Evolutionary conservation across 2,888 invertebrate genomes (phyloP), one percentile per base, ranked within the genome.

Genomic region (Pyrochroa serraticornis): DNA sequence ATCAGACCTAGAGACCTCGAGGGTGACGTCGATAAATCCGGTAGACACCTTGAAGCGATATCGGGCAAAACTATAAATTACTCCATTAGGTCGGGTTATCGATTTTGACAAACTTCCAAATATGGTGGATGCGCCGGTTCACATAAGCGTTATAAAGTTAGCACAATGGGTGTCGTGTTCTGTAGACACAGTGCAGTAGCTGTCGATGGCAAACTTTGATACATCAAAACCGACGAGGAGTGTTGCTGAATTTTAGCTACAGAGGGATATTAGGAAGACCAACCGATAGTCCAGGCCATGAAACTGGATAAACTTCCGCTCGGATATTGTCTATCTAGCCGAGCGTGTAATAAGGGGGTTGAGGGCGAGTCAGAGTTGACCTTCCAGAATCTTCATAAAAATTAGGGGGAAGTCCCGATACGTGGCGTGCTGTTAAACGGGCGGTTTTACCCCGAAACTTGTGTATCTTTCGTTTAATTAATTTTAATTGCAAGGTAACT

Each of bases 251-350:
- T 33, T 46, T 22, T 12, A 41, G 30, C 45, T 32, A 52, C 32
- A 32, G 38, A 32, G 34, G 35, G 46, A 33, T 52, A 38, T 52
- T 52, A 45, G 37, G 34, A 45, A 37, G 37, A 38, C 32, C 33
- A 39, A 34, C 34, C 46, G 47, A 47, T 46, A 32, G 42, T 32
- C 45, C 37, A 55, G 34, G 46, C 36, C 45, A 48, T 49, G 56
- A 56, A 50, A 39, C 55, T 58, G 64, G 62, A 58, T 65, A 64
- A 64, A 66, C 66, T 63, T 66, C 66, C 64, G 61, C 50, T 62
- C 62, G 64, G 67, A 67, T 67, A 67, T 67, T 66, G 62, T 65
- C 63, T 59, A 61, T 60, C 63, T 54, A 62, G 59, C 62, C 60
- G 58, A 48, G 59, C 64, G 62, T 65, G 64, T 66, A 67, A 67